Evolutionary conservation across 2,113 vertebrate genomes (phyloP), one percentile per base, ranked within the genome.

Genomic region (Protobothrops mucrosquamatus): DNA sequence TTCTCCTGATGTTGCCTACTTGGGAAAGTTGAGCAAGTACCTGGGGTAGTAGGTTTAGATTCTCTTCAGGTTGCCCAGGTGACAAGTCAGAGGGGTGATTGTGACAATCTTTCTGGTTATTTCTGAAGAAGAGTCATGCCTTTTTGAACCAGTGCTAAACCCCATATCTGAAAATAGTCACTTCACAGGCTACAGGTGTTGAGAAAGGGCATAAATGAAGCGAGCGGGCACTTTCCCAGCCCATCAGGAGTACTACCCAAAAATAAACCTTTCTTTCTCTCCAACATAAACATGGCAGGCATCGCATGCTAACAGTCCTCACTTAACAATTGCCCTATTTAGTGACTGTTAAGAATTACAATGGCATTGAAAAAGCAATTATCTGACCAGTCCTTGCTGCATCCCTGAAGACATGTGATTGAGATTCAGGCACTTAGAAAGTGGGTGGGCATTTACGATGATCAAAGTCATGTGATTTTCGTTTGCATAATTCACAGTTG

Each of bases 361-460:
- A 6, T 69, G 29, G 29, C 29, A 69, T n/a, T n/a, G 61, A 29
- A 69, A 69, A 69, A n/a, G 11, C n/a, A 69, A 69, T n/a, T 69
- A n/a, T 69, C 26, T 69, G 61, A 64, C 26, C 26, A 26, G 26
- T 29, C 61, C 26, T 64, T 29, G 29, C 29, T n/a, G 61, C 29
- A 69, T 69, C 61, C 11, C 61, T 69, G 61, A 29, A 15, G 61
- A 15, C 61, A 69, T 29, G 26, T 69, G 61, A 69, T 69, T n/a
- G 29, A 69, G 4, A 69, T 69, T 15, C 4, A 11, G 61, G 29
- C 26, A n/a, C 61, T 69, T n/a, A 14, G 10, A 29, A 69, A 69
- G 0, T 2, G 29, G 26, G 12, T 29, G 3, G 61, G 1, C 61
- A 69, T n/a, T 69, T 69, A 69, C 4, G 0, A n/a, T n/a, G 4